Percentiles rank a stretch among this genome's conserved stretches.
These are phyloP conservation scores for Manduca sexta DNA, from an alignment of 1,140 invertebrate species.

Conservation along the genomic window DNA sequence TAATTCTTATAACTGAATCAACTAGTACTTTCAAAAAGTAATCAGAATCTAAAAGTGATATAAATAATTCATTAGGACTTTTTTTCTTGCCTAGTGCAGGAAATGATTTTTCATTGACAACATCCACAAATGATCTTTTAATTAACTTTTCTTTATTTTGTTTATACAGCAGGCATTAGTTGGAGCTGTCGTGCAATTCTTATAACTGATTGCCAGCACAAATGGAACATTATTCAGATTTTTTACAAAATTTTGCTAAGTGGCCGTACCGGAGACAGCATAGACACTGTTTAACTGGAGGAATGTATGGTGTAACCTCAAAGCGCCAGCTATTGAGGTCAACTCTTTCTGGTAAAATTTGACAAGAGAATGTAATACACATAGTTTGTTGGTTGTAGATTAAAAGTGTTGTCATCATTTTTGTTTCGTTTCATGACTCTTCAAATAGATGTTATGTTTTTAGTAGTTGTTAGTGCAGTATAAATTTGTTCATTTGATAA, in stretches of 20 bases:
- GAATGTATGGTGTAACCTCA: constrained; percentile 18
- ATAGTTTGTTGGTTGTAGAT: neutral
- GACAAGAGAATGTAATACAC: constrained; percentile 15
- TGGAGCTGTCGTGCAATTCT: constrained; percentile 9
- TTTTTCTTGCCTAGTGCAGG: constrained; percentile 1
- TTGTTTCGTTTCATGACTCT: constrained; percentile 14
- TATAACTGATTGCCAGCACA: constrained; percentile 15
- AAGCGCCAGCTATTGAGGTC: constrained; percentile 18
- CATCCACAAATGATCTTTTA: constrained; percentile 8
- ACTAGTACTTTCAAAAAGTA: neutral
- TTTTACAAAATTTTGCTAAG: constrained; percentile 25
- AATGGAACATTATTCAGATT: constrained; percentile 19
- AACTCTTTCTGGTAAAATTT: constrained; percentile 12
- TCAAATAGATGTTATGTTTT: constrained; percentile 9
- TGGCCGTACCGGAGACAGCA: constrained; percentile 21
- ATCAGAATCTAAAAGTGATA: constrained; percentile 1
- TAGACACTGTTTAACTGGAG: constrained; percentile 28
- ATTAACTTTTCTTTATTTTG: constrained; percentile 12
- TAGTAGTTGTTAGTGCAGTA: constrained; percentile 5
- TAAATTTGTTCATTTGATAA: constrained; percentile 2
- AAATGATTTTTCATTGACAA: constrained; percentile 9
- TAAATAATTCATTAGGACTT: neutral
- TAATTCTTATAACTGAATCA: constrained; percentile 1
- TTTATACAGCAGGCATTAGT: constrained; percentile 13
- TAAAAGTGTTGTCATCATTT: constrained; percentile 1